phyloP scores from a whole-genome alignment of 2,797 vertebrate genomes.

The Chrosomus eos region DNA sequence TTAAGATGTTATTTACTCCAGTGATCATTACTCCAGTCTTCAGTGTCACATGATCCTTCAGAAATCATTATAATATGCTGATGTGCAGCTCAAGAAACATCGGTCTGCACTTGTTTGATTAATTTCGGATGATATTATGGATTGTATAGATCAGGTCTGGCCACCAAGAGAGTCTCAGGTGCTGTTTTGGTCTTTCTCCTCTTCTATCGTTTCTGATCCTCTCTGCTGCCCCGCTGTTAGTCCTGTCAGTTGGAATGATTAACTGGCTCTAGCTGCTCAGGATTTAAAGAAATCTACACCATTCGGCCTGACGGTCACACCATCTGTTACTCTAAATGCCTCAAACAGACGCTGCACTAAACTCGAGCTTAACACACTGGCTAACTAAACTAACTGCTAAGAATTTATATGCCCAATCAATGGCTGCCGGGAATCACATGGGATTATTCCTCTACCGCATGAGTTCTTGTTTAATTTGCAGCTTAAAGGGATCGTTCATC shows the following conservation, averaged over 20 bases:
- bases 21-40: too few relatives aligned
- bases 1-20: too few relatives aligned
- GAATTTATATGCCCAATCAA: not conserved
- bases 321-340: slow-evolving; percentile 39
- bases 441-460: not conserved
- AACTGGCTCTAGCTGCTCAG: slow-evolving; percentile 7
- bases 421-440: not conserved
- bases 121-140: not conserved
- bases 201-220: not conserved
- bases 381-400: slow-evolving; percentile 8
- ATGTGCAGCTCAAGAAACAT: not conserved
- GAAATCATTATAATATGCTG: too few relatives aligned
- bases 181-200: not conserved
- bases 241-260: slow-evolving; percentile 1
- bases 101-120: not conserved
- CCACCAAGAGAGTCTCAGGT: not conserved
- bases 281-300: slow-evolving; percentile 22
- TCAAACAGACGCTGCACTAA: slow-evolving; percentile 22
- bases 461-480: not conserved
- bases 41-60: too few relatives aligned
- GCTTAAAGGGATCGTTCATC: not conserved
- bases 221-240: not conserved
- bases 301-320: not conserved
- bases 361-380: slow-evolving; percentile 3
- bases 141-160: not conserved